Conservation (phyloP, 2,113 vertebrate species). For the Chamaea fasciata region DNA sequence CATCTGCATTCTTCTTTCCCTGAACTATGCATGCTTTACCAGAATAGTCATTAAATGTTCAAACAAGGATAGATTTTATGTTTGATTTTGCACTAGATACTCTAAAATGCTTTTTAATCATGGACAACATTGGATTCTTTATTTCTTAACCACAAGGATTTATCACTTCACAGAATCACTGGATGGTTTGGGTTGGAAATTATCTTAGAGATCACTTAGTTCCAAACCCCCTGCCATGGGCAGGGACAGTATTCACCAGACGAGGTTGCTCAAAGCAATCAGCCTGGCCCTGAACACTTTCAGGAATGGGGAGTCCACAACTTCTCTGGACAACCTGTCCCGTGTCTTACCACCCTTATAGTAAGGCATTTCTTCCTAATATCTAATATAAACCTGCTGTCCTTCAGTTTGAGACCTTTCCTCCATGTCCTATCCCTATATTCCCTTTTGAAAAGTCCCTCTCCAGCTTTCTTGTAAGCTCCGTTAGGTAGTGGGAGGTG, state of each 20-base stretch:
- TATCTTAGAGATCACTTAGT: background rate
- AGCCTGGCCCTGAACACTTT: background rate
- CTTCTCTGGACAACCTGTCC: background rate
- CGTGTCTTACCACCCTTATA: background rate
- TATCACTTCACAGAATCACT: background rate
- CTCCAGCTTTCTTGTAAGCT: background rate
- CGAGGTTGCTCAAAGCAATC: background rate
- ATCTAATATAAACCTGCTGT: background rate
- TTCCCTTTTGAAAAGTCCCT: background rate
- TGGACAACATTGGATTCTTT: background rate
- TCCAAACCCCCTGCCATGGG: background rate
- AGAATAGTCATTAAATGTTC: background rate
- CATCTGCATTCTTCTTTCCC: background rate
- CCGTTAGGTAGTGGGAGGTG: background rate
- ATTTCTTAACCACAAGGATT: background rate
- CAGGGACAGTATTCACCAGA: background rate
- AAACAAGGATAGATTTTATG: background rate
- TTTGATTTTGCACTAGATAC: background rate
- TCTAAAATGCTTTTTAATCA: background rate
- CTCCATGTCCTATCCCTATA: background rate
- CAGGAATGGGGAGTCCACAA: background rate
- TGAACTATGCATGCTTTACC: background rate
- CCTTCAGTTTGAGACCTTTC: background rate
- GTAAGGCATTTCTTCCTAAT: background rate
- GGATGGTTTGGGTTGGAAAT: background rate